Conservation (phyloP, 2,888 invertebrate genomes). For the Mamestra brassicae region DNA sequence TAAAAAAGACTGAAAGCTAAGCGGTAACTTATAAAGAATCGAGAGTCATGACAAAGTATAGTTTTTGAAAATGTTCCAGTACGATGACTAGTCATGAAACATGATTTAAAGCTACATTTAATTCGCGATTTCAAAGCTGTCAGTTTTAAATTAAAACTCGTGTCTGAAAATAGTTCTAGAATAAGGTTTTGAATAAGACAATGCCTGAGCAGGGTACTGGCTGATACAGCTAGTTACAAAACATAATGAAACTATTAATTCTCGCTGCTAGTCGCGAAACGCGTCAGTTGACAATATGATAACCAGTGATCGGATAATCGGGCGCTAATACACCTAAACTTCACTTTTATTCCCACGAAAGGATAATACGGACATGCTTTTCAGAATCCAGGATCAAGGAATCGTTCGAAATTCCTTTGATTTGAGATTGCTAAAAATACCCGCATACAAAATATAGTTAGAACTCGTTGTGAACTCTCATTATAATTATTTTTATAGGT, state of each 20-base stretch:
- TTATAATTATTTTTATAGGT: no score
- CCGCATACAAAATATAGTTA: no score
- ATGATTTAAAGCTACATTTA: neutral
- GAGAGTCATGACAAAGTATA: conserved; percentile 12
- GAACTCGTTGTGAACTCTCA: no score
- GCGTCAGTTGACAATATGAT: neutral
- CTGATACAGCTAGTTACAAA: neutral
- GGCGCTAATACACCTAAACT: no score
- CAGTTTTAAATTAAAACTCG: conserved; percentile 16
- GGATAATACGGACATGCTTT: no score
- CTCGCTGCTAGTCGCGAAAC: neutral
- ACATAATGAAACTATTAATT: neutral
- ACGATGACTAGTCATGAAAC: conserved; percentile 13
- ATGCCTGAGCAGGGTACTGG: neutral
- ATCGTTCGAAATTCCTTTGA: no score
- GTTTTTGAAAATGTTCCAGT: conserved; percentile 8
- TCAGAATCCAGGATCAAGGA: no score
- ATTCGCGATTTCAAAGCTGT: neutral
- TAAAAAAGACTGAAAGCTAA: neutral
- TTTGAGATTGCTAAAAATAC: no score
- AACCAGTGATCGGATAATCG: no score
- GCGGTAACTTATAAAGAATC: neutral
- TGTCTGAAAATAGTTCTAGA: neutral
- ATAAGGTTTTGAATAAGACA: neutral
- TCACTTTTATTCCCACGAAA: no score